Conservation (phyloP, 2,797 vertebrate genomes). For the Phalloptychus januarius region DNA sequence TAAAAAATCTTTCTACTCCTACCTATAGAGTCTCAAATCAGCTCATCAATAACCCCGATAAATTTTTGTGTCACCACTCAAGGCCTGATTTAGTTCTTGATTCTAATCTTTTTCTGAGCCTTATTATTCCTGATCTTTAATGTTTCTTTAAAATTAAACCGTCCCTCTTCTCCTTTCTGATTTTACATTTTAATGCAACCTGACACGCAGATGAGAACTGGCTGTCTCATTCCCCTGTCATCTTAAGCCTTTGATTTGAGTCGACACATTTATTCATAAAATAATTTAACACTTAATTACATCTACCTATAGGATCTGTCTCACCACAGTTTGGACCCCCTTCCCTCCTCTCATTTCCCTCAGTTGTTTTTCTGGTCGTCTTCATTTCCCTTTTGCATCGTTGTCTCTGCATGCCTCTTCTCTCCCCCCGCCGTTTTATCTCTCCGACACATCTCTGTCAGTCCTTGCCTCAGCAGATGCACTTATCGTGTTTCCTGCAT, state of each 20-base stretch:
- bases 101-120: slow-evolving; percentile 11
- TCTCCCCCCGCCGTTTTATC: slow-evolving; percentile 2
- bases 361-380: neutral
- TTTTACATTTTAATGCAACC: slow-evolving; percentile 32
- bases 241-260: slow-evolving; percentile 42
- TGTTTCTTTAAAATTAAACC: slow-evolving; percentile 21
- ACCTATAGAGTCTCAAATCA: neutral
- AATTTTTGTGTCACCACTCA: slow-evolving; percentile 22
- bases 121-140: slow-evolving; percentile 11
- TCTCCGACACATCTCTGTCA: slow-evolving; percentile 31
- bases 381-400: neutral
- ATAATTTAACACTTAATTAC: slow-evolving; percentile 71
- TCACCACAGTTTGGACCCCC: slow-evolving; percentile 11
- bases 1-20: neutral
- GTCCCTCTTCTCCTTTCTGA: slow-evolving; percentile 10
- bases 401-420: slow-evolving; percentile 10
- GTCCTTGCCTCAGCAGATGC: slow-evolving; percentile 41
- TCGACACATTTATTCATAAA: slow-evolving; percentile 63
- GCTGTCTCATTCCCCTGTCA: slow-evolving; percentile 25
- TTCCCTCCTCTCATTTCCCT: neutral
- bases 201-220: slow-evolving; percentile 43
- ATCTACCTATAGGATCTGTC: slow-evolving; percentile 42
- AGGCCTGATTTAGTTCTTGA: slow-evolving; percentile 31
- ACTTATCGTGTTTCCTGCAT: slow-evolving; percentile 45
- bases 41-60: slow-evolving; percentile 28